Evolutionary conservation across 2,888 invertebrate species (phyloP).

Genomic region (Tetanocera ferruginea): DNA sequence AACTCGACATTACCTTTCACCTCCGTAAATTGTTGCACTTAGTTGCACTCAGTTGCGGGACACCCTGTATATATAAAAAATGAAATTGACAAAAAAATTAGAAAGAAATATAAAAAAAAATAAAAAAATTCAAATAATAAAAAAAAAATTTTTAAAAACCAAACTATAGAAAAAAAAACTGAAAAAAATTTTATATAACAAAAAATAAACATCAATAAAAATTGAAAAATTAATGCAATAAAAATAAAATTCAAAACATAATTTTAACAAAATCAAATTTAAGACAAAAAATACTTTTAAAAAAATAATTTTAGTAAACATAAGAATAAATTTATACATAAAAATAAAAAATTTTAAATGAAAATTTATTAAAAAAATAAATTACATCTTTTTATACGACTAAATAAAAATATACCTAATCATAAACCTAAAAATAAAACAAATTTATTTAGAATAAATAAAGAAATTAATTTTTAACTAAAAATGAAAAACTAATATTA

Average conservation of each 20-base stretch:
- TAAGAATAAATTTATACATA: not conserved
- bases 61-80: too few relatives aligned
- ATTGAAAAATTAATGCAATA: constrained; percentile 5
- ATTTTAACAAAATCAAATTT: constrained; percentile 33
- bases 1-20: too few relatives aligned
- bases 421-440: constrained; percentile 23
- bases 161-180: not conserved
- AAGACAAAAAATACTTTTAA: constrained; percentile 44
- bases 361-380: constrained; percentile 22
- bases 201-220: not conserved
- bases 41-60: too few relatives aligned
- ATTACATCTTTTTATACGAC: not conserved
- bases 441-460: not conserved
- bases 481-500: not conserved
- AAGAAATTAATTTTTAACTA: not conserved
- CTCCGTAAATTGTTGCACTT: too few relatives aligned
- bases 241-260: constrained; percentile 21
- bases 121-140: not conserved
- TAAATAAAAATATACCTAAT: not conserved
- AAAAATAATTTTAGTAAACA: constrained; percentile 36
- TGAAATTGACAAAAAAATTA: not conserved
- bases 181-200: not conserved
- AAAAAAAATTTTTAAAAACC: not conserved
- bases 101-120: not conserved
- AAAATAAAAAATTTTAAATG: constrained; percentile 32